Evolutionary conservation across 1,140 invertebrate species (phyloP), one percentile per base, ranked within the genome.

Genomic region (Rhopalosiphum maidis): DNA sequence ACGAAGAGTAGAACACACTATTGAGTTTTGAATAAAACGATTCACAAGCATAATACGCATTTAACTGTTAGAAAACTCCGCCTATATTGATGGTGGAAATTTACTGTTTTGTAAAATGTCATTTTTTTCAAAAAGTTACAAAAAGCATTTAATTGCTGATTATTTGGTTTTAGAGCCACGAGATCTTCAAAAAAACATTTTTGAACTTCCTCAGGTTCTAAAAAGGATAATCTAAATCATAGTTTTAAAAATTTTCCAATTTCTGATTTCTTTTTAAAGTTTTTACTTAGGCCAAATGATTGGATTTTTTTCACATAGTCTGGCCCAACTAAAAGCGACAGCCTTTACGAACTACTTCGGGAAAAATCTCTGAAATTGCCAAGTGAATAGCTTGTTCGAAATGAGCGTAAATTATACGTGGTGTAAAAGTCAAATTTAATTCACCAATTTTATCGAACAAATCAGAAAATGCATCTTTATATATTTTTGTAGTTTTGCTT

Each of bases 61-160:
- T 54, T 5, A 54, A 54, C 51, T 54, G 51, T 54, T 22, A 54
- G 51, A 22, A 54, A 54, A 54, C 51, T 5, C 21, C 2, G 51
- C 51, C 51, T 22, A 54, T 54, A 54, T 22, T 54, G 51, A 54
- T 23, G 51, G 21, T 54, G 51, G 21, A 54, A 54, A 54, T 54
- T 23, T 68, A 83, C n/a, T 82, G 46, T 15, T 41, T 55, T 92
- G n/a, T 91, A 82, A 60, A 68, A 46, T 82, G 37, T 48, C 35
- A 91, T 30, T 35, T 91, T 43, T 90, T 46, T 91, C 23, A 92
- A 35, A 68, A 43, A 35, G 77, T 85, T 4, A 90, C 35, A 51
- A 86, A 54, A 83, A 46, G n/a, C 82, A 37, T 54, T 7, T 94
- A 88, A 68, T 82, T 89, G 91, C 46, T n/a, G 82, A 30, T 82